These are phyloP conservation scores for Hirudinaria manillensis DNA, from an alignment of 2,888 invertebrate species.

Conservation along the genomic window DNA sequence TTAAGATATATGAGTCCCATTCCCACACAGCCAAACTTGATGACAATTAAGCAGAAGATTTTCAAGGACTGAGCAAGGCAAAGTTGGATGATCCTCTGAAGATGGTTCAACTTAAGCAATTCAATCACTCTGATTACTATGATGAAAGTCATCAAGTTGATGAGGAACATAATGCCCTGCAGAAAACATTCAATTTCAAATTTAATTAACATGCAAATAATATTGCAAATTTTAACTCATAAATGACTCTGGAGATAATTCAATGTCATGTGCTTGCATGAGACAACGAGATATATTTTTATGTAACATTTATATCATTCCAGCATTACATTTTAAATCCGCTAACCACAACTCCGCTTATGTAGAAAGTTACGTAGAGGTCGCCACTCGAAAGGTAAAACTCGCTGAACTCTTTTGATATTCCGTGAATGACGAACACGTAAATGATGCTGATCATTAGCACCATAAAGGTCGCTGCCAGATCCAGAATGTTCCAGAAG, in stretches of 20 bases:
- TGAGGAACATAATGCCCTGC: constrained; percentile 14
- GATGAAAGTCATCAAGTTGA: constrained; percentile 8
- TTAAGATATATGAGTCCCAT: no score
- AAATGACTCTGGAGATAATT: neutral
- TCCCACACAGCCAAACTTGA: no score
- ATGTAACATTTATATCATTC: no score
- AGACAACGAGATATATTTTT: no score
- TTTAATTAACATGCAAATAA: neutral
- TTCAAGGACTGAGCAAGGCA: no score
- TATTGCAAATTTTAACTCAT: neutral
- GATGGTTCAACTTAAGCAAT: neutral
- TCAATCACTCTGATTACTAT: constrained; percentile 21
- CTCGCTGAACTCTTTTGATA: neutral
- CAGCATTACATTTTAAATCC: neutral
- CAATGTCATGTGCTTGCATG: neutral
- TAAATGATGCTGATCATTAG: constrained; percentile 19
- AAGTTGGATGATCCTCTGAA: constrained; percentile 1
- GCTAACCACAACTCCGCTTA: constrained; percentile 25
- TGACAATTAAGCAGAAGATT: no score
- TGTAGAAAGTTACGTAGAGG: constrained; percentile 20
- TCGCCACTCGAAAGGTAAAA: constrained; percentile 20
- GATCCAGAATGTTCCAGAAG: constrained; percentile 26
- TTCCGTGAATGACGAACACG: constrained; percentile 15
- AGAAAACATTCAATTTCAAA: neutral
- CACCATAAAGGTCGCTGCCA: constrained; percentile 10